These are phyloP conservation scores for Linnaemya tessellans DNA, from an alignment of 2,888 invertebrate genomes.

Conservation along the genomic window DNA sequence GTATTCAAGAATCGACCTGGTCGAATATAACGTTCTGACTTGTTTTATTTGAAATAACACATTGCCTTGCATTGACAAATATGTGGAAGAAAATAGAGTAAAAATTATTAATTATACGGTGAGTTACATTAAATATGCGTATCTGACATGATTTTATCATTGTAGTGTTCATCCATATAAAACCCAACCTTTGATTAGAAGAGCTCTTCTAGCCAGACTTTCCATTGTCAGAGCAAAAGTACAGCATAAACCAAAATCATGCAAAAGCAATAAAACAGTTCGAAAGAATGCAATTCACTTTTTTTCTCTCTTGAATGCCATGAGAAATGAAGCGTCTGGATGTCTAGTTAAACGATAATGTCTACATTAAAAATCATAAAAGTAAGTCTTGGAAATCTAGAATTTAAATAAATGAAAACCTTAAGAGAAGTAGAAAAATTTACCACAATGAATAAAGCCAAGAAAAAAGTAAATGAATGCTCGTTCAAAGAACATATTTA, in stretches of 20 bases:
- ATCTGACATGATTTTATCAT: no score
- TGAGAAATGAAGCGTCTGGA: slow-evolving; percentile 55
- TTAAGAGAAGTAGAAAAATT: slow-evolving; percentile 20
- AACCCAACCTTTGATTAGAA: no score
- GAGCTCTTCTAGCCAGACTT: neutral
- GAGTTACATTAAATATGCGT: no score
- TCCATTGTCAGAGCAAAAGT: neutral
- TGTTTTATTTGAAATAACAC: no score
- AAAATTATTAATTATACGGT: no score
- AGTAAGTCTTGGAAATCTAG: slow-evolving; percentile 61
- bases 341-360: slow-evolving; percentile 67
- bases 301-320: slow-evolving; percentile 35
- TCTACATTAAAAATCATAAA: slow-evolving; percentile 58
- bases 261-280: slow-evolving; percentile 40
- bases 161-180: no score
- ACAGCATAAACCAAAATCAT: slow-evolving; percentile 7
- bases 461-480: slow-evolving; percentile 1
- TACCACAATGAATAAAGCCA: slow-evolving; percentile 3
- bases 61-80: no score
- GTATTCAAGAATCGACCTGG: no score
- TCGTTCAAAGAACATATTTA: slow-evolving; percentile 31
- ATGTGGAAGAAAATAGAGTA: no score
- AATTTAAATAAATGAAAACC: slow-evolving; percentile 48
- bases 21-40: no score
- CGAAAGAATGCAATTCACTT: slow-evolving; percentile 47